Base-by-base conservation (phyloP, 2,797 vertebrate species). In the Microctenopoma steveboyesi region DNA sequence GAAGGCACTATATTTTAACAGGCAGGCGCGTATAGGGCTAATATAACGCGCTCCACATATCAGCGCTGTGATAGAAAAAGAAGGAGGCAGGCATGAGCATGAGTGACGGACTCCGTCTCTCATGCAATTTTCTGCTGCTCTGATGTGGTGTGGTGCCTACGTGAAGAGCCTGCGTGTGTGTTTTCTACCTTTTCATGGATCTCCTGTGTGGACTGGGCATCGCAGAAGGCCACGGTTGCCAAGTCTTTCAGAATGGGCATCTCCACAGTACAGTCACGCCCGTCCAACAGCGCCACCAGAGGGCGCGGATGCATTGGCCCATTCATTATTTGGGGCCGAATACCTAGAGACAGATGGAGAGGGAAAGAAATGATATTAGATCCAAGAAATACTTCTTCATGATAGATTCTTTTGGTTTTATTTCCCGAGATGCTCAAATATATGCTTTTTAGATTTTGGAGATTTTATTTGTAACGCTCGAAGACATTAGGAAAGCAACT, bases 231-330 rank as follows among this genome's bases (percentile, higher is more conserved):
- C 22, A 98, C 97, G 0, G 97, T 99, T 1, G 97, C 97, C 91
- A 99, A 80, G 88, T 99, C 97, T 92, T 99, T 99, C 64, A 99
- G 92, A 85, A 99, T 98, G 77, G 97, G 97, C 97, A 98, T 99
- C 93, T 99, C 97, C 90, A 99, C 97, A 0, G 97, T 98, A 82
- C 97, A 99, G 92, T 98, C 97, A 7, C 97, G 93, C 64, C 97
- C 97, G 0, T 98, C 97, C 78, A 99, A 91, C 91, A 99, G 94
- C 0, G 97, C 97, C 94, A 99, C 96, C 80, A 98, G 89, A 62
- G 97, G 97, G 77, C 97, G 97, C 12, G 97, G 96, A 83, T 99
- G 97, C 96, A 98, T 95, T 50, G 97, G 97, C 86, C 97, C 97
- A 18, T 98, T 99, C 95, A 99, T 96, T 90, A 98, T 97, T 83